phyloP scores from a whole-genome alignment of 1,140 invertebrate genomes.

The Bombus superbus region DNA sequence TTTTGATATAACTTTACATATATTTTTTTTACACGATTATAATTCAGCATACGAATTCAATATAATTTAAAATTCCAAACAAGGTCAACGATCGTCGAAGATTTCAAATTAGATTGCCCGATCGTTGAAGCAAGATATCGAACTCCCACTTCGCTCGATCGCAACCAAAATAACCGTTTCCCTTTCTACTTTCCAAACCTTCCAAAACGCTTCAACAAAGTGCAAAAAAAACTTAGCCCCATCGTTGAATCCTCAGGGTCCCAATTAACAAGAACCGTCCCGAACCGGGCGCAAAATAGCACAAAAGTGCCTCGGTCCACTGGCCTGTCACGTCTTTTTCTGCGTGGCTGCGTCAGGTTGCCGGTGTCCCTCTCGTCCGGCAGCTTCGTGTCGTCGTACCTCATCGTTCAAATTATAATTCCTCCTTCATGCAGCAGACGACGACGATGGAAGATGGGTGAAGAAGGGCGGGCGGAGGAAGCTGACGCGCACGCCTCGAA shows the following conservation, averaged over 20 bases:
- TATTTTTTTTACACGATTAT: too few relatives aligned
- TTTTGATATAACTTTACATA: too few relatives aligned
- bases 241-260: background rate
- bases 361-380: background rate
- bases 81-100: too few relatives aligned
- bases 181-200: background rate
- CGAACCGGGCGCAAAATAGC: background rate
- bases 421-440: slow-evolving; percentile 25
- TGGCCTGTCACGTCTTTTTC: slow-evolving; percentile 51
- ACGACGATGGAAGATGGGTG: background rate
- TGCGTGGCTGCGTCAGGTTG: slow-evolving; percentile 42
- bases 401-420: slow-evolving; percentile 75
- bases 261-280: slow-evolving; percentile 32
- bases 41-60: too few relatives aligned
- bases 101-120: too few relatives aligned
- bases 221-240: background rate
- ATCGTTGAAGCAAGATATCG: background rate
- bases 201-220: background rate
- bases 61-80: too few relatives aligned
- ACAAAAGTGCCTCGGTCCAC: slow-evolving; percentile 28
- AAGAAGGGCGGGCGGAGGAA: background rate
- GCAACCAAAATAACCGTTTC: background rate
- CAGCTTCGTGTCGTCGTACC: slow-evolving; percentile 41
- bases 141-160: background rate
- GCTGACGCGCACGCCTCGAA: background rate